Evolutionary conservation across 2,797 vertebrate genomes (phyloP).

Genomic region (Sciurus vulgaris): DNA sequence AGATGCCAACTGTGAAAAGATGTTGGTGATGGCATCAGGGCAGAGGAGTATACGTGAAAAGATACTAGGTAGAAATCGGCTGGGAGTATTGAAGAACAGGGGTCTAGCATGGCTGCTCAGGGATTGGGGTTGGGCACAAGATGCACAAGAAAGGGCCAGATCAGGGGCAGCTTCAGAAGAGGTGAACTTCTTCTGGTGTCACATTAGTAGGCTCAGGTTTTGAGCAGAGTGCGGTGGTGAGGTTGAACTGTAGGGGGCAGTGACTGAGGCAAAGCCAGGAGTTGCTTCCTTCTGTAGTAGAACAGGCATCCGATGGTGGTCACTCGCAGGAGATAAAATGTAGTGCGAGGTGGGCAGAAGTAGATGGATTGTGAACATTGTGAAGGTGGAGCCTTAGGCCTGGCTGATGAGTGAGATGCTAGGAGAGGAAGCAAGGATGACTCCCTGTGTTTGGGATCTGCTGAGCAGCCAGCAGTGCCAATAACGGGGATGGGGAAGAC

Average conservation of each 20-base stretch:
- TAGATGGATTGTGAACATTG: too few species aligned
- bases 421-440: neutral
- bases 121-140: neutral
- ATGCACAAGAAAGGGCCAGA: neutral
- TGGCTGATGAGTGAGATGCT: neutral
- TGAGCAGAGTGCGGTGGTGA: neutral
- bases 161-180: neutral
- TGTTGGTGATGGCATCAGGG: neutral
- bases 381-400: neutral
- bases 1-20: neutral
- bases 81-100: neutral
- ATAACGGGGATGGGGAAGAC: neutral
- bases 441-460: too few species aligned
- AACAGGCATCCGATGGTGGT: neutral
- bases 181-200: neutral
- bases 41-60: neutral
- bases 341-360: too few species aligned
- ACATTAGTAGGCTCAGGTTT: neutral
- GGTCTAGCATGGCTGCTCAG: neutral
- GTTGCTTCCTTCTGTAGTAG: neutral
- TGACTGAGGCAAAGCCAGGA: neutral
- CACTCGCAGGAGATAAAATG: too few species aligned
- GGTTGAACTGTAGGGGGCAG: neutral
- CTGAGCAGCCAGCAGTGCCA: neutral
- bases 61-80: neutral